Evolutionary conservation across 2,888 invertebrate genomes (phyloP).

Genomic region (Acleris emargana): DNA sequence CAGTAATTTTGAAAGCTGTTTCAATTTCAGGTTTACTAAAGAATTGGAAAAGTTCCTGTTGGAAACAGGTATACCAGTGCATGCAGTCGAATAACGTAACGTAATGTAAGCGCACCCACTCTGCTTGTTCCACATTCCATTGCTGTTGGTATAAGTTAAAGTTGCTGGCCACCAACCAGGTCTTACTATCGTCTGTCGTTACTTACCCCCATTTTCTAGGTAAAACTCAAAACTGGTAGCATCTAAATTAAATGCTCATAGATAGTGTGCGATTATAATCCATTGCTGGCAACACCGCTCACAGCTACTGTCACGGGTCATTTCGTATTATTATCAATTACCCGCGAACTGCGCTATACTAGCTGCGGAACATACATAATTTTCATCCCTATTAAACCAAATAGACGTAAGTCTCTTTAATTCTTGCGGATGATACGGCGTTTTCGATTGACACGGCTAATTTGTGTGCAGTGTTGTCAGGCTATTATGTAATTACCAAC

Average conservation of each 20-base stretch:
- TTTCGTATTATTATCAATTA: constrained; percentile 81
- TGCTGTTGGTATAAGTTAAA: background rate
- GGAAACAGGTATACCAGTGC: too few relatives aligned
- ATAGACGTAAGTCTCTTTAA: constrained; percentile 1
- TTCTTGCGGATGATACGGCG: background rate
- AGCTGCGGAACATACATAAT: constrained; percentile 53
- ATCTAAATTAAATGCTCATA: constrained; percentile 50
- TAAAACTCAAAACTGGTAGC: constrained; percentile 46
- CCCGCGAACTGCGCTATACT: constrained; percentile 59
- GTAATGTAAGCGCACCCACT: too few relatives aligned
- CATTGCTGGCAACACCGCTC: constrained; percentile 64
- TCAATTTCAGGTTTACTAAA: too few relatives aligned
- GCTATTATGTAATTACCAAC: constrained; percentile 37
- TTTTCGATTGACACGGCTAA: background rate
- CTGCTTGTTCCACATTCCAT: background rate
- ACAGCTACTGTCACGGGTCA: constrained; percentile 79
- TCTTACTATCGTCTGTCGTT: too few relatives aligned
- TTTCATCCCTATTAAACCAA: constrained; percentile 41
- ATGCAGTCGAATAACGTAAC: too few relatives aligned
- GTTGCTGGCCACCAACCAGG: too few relatives aligned
- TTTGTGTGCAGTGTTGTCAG: constrained; percentile 57
- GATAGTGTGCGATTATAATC: constrained; percentile 56
- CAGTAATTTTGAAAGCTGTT: too few relatives aligned
- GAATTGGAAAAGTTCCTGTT: too few relatives aligned
- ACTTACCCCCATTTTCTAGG: constrained; percentile 26